Conservation (phyloP, 2,113 vertebrate genomes). For the Eulacestoma nigropectus region DNA sequence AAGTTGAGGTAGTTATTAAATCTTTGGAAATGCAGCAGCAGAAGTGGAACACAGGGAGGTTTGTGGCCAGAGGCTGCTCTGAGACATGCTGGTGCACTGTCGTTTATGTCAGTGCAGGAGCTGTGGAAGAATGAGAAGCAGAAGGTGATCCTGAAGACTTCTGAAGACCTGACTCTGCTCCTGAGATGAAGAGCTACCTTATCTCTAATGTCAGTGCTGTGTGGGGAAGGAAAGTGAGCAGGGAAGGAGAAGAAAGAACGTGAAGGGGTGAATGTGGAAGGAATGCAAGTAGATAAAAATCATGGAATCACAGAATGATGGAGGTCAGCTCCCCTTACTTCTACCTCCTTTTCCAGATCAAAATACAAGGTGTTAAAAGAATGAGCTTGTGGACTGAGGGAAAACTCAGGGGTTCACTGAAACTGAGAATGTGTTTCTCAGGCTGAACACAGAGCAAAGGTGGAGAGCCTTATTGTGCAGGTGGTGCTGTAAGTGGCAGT, state of each 20-base stretch:
- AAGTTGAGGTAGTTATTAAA: not conserved
- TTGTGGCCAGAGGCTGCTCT: not conserved
- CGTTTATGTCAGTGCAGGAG: not conserved
- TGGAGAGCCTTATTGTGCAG: not conserved
- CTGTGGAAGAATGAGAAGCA: not conserved
- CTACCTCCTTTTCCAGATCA: not conserved
- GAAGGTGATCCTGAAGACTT: not conserved
- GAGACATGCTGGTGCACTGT: fast-evolving
- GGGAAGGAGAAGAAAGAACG: not conserved
- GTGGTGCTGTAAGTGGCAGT: fast-evolving
- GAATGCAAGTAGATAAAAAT: not conserved
- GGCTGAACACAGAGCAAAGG: not conserved
- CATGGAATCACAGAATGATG: not conserved
- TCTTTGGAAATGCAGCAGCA: not conserved
- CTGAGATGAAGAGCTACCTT: not conserved
- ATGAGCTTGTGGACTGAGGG: not conserved
- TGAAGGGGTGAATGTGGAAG: fast-evolving
- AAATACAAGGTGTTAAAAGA: not conserved
- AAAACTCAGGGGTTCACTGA: not conserved
- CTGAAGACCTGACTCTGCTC: not conserved
- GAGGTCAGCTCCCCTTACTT: not conserved
- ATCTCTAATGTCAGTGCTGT: not conserved
- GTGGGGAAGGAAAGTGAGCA: not conserved
- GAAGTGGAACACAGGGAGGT: not conserved
- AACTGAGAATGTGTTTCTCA: not conserved